Evolutionary conservation across 2,113 vertebrate genomes (phyloP).

Genomic region (Actenoides hombroni): DNA sequence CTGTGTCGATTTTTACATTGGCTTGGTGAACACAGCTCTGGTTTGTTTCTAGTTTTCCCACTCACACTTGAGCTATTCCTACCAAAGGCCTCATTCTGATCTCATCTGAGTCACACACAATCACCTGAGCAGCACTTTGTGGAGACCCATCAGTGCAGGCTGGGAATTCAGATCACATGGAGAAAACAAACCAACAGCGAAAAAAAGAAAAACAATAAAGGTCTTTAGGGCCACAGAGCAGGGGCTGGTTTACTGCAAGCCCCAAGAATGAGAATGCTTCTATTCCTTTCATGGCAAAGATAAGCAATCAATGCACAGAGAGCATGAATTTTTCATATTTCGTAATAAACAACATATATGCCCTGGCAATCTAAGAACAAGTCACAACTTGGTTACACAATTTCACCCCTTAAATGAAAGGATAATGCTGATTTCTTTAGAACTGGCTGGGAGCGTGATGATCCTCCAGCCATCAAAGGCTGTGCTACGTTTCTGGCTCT

Average conservation of each 20-base stretch:
- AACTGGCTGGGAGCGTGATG: neutral
- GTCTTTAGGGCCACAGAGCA: neutral
- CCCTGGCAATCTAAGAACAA: neutral
- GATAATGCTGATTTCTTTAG: neutral
- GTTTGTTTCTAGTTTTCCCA: neutral
- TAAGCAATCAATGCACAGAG: neutral
- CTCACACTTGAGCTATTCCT: neutral
- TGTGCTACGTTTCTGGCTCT: neutral
- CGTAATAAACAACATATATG: neutral
- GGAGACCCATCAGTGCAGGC: neutral
- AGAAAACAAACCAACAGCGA: too few species aligned
- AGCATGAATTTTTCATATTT: neutral
- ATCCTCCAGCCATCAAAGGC: neutral
- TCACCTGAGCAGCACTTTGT: neutral
- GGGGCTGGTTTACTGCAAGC: neutral
- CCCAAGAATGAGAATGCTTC: neutral
- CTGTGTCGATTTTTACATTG: neutral
- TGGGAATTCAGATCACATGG: neutral
- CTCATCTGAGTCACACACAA: neutral
- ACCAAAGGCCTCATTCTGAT: neutral
- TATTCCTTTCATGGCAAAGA: neutral
- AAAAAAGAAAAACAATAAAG: too few species aligned
- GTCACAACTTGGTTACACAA: neutral
- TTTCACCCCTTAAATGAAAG: neutral
- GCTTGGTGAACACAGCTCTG: rapidly evolving